phyloP scores from a whole-genome alignment of 2,888 invertebrate genomes.

The Cacoxenus indagator region DNA sequence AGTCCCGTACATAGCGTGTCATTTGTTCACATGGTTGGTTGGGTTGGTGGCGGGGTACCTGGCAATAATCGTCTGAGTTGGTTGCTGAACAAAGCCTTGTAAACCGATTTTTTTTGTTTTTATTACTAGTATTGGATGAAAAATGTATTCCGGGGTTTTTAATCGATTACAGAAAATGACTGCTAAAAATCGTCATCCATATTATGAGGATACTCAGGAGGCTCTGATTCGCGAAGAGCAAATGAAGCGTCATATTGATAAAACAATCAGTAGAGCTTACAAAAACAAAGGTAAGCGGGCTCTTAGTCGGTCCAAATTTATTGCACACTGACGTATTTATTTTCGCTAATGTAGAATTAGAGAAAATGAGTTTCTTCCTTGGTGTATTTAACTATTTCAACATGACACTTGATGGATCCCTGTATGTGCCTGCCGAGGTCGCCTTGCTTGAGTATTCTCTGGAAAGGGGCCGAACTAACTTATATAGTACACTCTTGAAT shows the following conservation, averaged over 20 bases:
- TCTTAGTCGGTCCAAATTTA: background rate
- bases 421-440: constrained; percentile 73
- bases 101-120: too few species aligned
- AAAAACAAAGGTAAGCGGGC: background rate
- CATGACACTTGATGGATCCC: constrained; percentile 45
- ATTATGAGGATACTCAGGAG: constrained; percentile 47
- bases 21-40: too few species aligned
- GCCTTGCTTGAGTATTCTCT: constrained; percentile 72
- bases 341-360: constrained; percentile 52
- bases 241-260: background rate
- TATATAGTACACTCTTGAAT: constrained; percentile 68
- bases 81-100: too few species aligned
- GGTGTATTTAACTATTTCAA: constrained; percentile 65
- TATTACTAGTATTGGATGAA: too few species aligned
- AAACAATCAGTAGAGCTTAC: background rate
- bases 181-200: constrained; percentile 53
- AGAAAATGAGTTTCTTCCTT: constrained; percentile 55
- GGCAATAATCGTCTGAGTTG: too few species aligned
- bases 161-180: constrained; percentile 51
- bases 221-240: background rate
- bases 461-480: constrained; percentile 69
- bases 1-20: too few species aligned
- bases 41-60: too few species aligned
- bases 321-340: background rate
- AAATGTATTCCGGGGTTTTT: too few species aligned